These are phyloP conservation scores for Etheostoma spectabile DNA, from an alignment of 2,113 vertebrate species.

Conservation along the genomic window DNA sequence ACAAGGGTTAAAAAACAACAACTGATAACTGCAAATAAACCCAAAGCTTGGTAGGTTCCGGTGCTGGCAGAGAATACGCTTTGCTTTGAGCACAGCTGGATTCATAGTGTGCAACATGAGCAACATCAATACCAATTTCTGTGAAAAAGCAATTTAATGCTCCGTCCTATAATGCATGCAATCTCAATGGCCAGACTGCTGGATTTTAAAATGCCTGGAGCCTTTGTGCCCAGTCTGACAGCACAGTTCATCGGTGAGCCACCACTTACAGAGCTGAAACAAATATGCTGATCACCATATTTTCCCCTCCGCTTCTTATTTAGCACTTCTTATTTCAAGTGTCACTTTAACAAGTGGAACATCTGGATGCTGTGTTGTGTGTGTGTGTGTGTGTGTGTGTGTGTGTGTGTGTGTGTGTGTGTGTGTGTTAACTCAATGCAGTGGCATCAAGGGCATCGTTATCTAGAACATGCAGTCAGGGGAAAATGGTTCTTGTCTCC, in stretches of 20 bases:
- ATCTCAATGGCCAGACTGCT: conserved; percentile 31
- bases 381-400: conserved; percentile 1
- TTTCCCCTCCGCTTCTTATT: conserved; percentile 11
- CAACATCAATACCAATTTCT: conserved; percentile 22
- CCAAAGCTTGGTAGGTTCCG: neutral
- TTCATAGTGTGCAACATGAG: neutral
- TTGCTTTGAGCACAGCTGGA: conserved; percentile 6
- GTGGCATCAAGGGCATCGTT: conserved; percentile 39
- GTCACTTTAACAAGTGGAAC: conserved; percentile 19
- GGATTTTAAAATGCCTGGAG: conserved; percentile 22
- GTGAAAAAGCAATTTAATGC: conserved; percentile 24
- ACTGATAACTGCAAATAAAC: neutral
- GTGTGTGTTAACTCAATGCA: conserved; percentile 7
- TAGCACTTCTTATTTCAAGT: conserved; percentile 1
- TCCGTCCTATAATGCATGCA: conserved; percentile 20
- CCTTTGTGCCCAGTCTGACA: conserved; percentile 1
- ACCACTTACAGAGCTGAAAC: conserved; percentile 12
- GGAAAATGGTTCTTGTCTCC: conserved; percentile 23
- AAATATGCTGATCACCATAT: conserved; percentile 45
- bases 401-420: conserved; percentile 7
- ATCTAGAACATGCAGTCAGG: neutral
- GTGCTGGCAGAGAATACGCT: neutral
- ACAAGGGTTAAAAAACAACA: neutral
- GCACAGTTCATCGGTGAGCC: conserved; percentile 4
- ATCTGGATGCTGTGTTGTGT: conserved; percentile 23